A percentile compares a stretch with the other conserved stretches of the same genome.
These are phyloP conservation scores for Eupristina koningsbergeri DNA, from an alignment of 1,140 invertebrate genomes.

Conservation along the genomic window DNA sequence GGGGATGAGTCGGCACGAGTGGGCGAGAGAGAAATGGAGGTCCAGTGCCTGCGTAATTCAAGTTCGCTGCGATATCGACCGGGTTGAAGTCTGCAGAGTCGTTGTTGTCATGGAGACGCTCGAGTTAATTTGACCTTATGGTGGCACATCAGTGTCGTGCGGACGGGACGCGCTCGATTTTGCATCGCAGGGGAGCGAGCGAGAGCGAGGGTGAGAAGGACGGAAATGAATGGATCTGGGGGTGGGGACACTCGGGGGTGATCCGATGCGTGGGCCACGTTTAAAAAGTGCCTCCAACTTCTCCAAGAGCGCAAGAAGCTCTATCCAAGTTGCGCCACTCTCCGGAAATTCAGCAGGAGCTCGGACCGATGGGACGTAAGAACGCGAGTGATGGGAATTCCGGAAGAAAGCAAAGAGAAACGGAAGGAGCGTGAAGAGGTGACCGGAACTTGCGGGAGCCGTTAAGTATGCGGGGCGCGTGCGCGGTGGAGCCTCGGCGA, in stretches of 20 bases:
- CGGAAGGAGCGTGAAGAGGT: not conserved
- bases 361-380: not conserved
- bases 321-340: no score
- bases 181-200: not conserved
- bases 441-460: not conserved
- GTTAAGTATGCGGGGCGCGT: conserved; percentile 9
- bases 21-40: conserved; percentile 54
- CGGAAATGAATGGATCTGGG: not conserved
- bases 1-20: not conserved
- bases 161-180: conserved; percentile 20
- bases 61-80: conserved; percentile 71
- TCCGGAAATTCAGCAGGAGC: not conserved
- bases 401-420: not conserved
- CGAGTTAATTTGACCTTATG: conserved; percentile 71
- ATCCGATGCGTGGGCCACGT: not conserved
- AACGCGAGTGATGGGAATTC: not conserved
- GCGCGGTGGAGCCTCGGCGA: not conserved
- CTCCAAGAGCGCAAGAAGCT: not conserved
- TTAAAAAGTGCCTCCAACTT: not conserved
- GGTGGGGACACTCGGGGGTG: not conserved
- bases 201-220: not conserved
- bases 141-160: conserved; percentile 45
- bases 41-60: conserved; percentile 66
- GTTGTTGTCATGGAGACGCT: conserved; percentile 72
- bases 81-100: conserved; percentile 65